Percentiles rank a stretch among this genome's conserved stretches.
Conservation (phyloP, 2,888 invertebrate species). For the Strigamia transsilvanica region DNA sequence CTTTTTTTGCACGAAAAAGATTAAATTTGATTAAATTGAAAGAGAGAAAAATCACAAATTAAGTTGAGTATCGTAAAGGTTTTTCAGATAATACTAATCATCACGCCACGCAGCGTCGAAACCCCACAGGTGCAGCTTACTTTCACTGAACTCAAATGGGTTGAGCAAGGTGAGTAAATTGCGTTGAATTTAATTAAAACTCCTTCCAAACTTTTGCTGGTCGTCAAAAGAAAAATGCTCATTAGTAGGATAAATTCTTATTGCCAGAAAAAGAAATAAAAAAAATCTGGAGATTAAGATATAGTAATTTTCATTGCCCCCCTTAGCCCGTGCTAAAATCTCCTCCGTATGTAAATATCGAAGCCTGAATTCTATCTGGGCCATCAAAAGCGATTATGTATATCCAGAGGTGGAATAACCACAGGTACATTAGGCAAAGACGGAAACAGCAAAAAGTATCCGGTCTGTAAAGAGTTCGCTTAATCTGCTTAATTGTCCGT, state of each 20-base stretch:
- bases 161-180: constrained; percentile 41
- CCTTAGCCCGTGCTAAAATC: too few relatives aligned
- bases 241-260: constrained; percentile 28
- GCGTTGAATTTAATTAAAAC: constrained; percentile 45
- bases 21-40: background rate
- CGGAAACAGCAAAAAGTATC: too few relatives aligned
- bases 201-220: constrained; percentile 13
- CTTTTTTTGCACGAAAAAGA: background rate
- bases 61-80: constrained; percentile 3
- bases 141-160: constrained; percentile 23
- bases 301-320: too few relatives aligned
- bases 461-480: too few relatives aligned
- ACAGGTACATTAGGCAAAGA: too few relatives aligned
- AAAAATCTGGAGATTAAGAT: background rate
- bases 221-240: constrained; percentile 40
- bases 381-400: too few relatives aligned
- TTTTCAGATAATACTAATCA: constrained; percentile 37
- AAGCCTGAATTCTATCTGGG: too few relatives aligned
- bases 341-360: too few relatives aligned
- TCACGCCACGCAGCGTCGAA: constrained; percentile 26
- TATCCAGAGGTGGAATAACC: too few relatives aligned
- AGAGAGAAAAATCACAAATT: constrained; percentile 16
- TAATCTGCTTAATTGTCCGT: too few relatives aligned
- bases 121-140: constrained; percentile 46
- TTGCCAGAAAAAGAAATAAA: background rate